These are phyloP conservation scores for Lichenostomus cassidix DNA, from an alignment of 2,113 vertebrate species.

Conservation along the genomic window DNA sequence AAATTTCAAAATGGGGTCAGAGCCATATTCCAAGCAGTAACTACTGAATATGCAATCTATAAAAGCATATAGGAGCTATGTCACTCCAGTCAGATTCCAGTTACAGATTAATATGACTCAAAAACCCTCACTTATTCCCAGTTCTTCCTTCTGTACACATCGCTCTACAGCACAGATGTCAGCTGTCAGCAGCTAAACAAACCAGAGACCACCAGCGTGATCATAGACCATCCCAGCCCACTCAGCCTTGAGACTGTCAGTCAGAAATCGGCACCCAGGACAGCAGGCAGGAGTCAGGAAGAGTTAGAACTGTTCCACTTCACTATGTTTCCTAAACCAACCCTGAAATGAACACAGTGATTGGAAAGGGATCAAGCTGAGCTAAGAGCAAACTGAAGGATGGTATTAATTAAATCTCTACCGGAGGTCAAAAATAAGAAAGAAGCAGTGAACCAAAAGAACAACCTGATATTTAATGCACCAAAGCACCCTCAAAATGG, in stretches of 20 bases:
- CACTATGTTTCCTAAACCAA: neutral
- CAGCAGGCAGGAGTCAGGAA: neutral
- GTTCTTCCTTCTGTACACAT: neutral
- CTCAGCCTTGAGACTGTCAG: slow-evolving; percentile 4
- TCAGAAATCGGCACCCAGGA: neutral
- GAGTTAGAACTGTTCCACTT: neutral
- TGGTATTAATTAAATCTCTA: slow-evolving; percentile 27
- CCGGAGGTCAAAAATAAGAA: neutral
- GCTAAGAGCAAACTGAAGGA: neutral
- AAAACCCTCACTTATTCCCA: neutral
- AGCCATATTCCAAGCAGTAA: neutral
- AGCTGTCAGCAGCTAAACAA: slow-evolving; percentile 29
- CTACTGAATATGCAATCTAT: neutral
- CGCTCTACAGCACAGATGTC: neutral
- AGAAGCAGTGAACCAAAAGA: slow-evolving; percentile 15
- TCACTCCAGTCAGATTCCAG: neutral
- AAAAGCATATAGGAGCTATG: neutral
- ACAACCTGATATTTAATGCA: neutral
- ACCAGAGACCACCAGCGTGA: neutral
- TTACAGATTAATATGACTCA: neutral
- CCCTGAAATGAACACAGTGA: slow-evolving; percentile 8
- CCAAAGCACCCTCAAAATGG: neutral
- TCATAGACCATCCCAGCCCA: neutral
- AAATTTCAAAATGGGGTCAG: neutral
- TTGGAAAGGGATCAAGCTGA: neutral